phyloP scores from a whole-genome alignment of 2,113 vertebrate species.

The Tringa solitaria region DNA sequence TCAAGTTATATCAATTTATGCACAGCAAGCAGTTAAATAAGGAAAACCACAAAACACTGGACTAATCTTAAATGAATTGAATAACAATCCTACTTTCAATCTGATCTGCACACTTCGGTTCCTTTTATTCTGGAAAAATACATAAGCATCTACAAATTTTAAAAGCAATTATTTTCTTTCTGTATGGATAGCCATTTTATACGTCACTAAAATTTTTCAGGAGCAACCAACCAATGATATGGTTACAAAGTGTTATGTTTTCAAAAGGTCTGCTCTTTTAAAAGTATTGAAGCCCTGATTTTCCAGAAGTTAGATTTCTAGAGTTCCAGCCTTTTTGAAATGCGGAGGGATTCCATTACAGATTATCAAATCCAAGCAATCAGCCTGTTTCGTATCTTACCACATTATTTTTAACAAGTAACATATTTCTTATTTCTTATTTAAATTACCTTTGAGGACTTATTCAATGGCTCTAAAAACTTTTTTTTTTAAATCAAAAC shows the following conservation, averaged over 20 bases:
- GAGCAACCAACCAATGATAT: background rate
- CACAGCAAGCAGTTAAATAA: background rate
- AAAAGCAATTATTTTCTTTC: background rate
- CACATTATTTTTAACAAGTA: background rate
- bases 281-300: background rate
- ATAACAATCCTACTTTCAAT: background rate
- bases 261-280: background rate
- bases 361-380: background rate
- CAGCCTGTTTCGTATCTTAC: accelerated
- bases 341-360: background rate
- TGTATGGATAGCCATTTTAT: background rate
- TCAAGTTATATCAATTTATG: background rate
- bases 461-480: background rate
- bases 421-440: background rate
- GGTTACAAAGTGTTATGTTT: background rate
- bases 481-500: background rate
- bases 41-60: background rate
- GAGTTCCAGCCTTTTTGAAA: background rate
- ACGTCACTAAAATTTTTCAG: background rate
- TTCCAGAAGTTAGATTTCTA: background rate
- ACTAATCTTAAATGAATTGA: background rate
- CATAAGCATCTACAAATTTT: background rate
- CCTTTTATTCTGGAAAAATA: background rate
- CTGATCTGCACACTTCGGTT: background rate
- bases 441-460: background rate